phyloP scores from a whole-genome alignment of 1,140 invertebrate genomes.

The Apis laboriosa region DNA sequence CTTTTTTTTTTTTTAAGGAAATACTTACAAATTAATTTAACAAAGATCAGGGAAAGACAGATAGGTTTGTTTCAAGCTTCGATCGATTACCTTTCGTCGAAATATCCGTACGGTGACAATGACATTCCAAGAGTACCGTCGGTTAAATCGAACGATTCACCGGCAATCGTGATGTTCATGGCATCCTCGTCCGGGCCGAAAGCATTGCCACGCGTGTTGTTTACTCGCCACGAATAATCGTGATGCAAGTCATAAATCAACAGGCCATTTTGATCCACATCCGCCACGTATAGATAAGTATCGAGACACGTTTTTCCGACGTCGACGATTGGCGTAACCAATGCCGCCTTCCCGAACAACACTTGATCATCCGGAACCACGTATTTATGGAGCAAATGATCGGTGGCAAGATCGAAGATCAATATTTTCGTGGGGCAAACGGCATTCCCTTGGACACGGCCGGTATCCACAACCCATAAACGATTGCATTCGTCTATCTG shows the following conservation, averaged over 20 bases:
- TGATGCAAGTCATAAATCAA: slow-evolving; percentile 75
- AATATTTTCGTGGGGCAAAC: slow-evolving; percentile 82
- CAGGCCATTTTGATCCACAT: slow-evolving; percentile 77
- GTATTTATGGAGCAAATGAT: slow-evolving; percentile 81
- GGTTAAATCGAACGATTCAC: slow-evolving; percentile 75
- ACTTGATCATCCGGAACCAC: slow-evolving; percentile 73
- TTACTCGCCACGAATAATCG: slow-evolving; percentile 77
- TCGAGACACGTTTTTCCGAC: slow-evolving; percentile 76
- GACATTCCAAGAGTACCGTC: slow-evolving; percentile 79
- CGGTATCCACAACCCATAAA: slow-evolving; percentile 83
- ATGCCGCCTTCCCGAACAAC: slow-evolving; percentile 70
- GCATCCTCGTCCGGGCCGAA: slow-evolving; percentile 77
- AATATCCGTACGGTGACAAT: slow-evolving; percentile 77
- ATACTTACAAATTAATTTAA: too few relatives aligned
- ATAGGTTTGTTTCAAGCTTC: too few relatives aligned
- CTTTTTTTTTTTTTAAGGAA: neutral
- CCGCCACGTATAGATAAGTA: slow-evolving; percentile 78
- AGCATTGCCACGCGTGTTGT: slow-evolving; percentile 77
- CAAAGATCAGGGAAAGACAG: too few relatives aligned
- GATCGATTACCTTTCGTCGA: slow-evolving; percentile 71
- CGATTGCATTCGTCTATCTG: slow-evolving; percentile 84
- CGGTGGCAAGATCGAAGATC: slow-evolving; percentile 82
- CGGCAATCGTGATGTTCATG: slow-evolving; percentile 77
- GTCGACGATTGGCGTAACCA: slow-evolving; percentile 78
- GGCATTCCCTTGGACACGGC: slow-evolving; percentile 75